phyloP scores from a whole-genome alignment of 2,797 vertebrate species.

The Lithobates sylvaticus region DNA sequence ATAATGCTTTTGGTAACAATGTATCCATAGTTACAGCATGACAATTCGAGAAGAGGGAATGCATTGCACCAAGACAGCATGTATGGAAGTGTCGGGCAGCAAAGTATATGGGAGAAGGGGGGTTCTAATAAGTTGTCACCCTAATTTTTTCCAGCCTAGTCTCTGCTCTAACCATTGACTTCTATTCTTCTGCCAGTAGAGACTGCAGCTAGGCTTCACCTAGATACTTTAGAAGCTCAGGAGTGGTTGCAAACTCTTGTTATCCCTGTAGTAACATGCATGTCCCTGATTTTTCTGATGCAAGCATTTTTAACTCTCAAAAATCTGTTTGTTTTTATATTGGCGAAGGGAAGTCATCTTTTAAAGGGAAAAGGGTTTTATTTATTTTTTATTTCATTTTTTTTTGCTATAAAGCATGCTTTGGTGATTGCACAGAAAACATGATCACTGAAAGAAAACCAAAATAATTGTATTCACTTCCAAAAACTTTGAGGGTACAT shows the following conservation, averaged over 20 bases:
- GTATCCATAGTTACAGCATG: background rate
- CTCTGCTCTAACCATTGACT: background rate
- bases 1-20: background rate
- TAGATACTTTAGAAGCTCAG: background rate
- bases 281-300: background rate
- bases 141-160: background rate
- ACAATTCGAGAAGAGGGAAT: background rate
- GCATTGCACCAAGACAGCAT: background rate
- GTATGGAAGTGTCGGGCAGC: background rate
- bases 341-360: background rate
- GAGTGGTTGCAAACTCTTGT: background rate
- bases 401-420: background rate
- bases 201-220: background rate
- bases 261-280: background rate
- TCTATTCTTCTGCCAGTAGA: background rate
- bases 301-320: background rate
- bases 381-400: too few relatives aligned
- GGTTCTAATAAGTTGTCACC: too few relatives aligned
- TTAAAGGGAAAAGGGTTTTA: background rate
- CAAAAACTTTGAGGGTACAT: background rate
- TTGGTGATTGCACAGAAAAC: background rate
- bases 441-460: background rate
- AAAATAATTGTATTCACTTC: slow-evolving; percentile 1
- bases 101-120: background rate
- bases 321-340: background rate